phyloP scores from a whole-genome alignment of 2,797 vertebrate genomes.

The Myotis myotis region DNA sequence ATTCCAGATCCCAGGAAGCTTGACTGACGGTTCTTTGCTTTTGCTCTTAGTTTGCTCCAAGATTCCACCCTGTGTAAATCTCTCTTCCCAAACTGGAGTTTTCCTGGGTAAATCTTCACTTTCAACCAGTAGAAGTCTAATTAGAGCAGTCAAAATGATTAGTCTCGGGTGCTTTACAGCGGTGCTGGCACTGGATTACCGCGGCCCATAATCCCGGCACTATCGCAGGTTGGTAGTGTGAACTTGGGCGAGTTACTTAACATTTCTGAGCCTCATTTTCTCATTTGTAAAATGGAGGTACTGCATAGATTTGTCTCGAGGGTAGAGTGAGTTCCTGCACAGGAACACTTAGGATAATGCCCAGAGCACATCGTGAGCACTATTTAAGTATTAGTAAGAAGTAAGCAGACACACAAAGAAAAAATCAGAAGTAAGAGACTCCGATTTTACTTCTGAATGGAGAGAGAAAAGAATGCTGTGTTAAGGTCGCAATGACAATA shows the following conservation, averaged over 20 bases:
- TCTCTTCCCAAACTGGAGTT: neutral
- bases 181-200: neutral
- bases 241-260: neutral
- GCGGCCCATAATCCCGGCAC: neutral
- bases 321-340: neutral
- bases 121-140: neutral
- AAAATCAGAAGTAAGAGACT: neutral
- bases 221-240: neutral
- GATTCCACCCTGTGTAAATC: neutral
- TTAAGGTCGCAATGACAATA: neutral
- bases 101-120: neutral
- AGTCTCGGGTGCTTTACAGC: neutral
- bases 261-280: neutral
- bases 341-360: neutral
- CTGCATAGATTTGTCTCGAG: neutral
- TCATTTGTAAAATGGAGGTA: neutral
- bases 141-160: neutral
- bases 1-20: neutral
- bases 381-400: neutral
- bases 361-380: neutral
- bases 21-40: neutral
- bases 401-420: neutral
- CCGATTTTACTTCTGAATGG: neutral
- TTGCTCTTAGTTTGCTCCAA: neutral
- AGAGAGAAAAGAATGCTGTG: neutral